Conservation (phyloP, 2,888 invertebrate genomes). For the Trachelus tabidus region DNA sequence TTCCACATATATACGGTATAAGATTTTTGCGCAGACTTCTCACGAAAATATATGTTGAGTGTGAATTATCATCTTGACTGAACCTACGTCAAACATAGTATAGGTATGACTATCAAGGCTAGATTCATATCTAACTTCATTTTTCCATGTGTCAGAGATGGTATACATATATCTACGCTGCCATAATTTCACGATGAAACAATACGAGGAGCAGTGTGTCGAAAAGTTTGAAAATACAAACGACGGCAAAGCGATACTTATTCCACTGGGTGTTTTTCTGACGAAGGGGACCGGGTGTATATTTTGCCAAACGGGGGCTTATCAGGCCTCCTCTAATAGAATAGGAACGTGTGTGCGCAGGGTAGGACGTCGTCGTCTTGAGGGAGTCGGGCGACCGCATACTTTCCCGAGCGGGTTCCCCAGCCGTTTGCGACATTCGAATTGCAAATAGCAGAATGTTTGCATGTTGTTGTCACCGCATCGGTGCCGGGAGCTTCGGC, state of each 20-base stretch:
- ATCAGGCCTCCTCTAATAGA: constrained; percentile 56
- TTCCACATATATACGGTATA: not conserved
- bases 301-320: constrained; percentile 55
- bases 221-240: not conserved
- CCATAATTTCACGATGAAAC: not conserved
- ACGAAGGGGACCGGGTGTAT: not conserved
- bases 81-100: not conserved
- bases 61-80: not conserved
- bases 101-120: not conserved
- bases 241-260: not conserved
- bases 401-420: constrained; percentile 37
- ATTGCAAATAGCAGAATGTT: constrained; percentile 67
- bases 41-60: not conserved
- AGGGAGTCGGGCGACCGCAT: constrained; percentile 31
- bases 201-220: not conserved
- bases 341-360: constrained; percentile 36
- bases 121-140: not conserved
- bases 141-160: not conserved
- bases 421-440: constrained; percentile 62
- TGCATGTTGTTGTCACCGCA: constrained; percentile 66
- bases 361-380: constrained; percentile 4
- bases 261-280: not conserved
- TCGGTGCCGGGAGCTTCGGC: constrained; percentile 44
- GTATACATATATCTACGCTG: not conserved
- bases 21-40: not conserved